These are phyloP conservation scores for Strix uralensis DNA, from an alignment of 2,113 vertebrate genomes.

Conservation along the genomic window DNA sequence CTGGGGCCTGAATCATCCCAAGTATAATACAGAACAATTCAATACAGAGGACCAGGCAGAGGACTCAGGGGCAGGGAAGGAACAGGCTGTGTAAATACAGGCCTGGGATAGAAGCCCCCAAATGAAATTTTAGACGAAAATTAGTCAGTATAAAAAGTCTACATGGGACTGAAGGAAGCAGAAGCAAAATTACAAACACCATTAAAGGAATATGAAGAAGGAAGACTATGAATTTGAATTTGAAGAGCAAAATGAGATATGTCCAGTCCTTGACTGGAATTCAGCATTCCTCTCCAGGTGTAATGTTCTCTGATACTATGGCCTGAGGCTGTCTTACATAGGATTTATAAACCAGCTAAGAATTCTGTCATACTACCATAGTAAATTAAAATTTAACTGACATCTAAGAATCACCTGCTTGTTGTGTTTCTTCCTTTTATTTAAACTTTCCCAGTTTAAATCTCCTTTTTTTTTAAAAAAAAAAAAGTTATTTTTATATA, in stretches of 20 bases:
- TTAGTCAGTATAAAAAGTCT: not conserved
- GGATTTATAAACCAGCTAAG: not conserved
- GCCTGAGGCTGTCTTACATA: not conserved
- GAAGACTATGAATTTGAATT: not conserved
- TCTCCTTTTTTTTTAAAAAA: too few relatives aligned
- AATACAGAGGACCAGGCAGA: not conserved
- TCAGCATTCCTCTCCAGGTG: not conserved
- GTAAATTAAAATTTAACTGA: not conserved
- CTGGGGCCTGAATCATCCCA: not conserved
- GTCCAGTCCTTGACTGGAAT: not conserved
- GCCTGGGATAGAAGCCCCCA: not conserved
- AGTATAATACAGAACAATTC: not conserved
- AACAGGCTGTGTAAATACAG: not conserved
- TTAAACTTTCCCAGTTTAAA: not conserved
- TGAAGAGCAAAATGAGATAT: not conserved
- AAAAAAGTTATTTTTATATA: not conserved
- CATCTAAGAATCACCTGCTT: not conserved
- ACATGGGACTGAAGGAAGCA: not conserved
- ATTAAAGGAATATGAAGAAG: not conserved
- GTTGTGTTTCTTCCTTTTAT: not conserved
- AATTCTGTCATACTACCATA: not conserved
- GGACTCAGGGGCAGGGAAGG: not conserved
- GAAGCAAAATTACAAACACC: not conserved
- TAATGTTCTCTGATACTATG: not conserved
- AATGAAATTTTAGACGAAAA: not conserved